phyloP scores from a whole-genome alignment of 2,797 vertebrate species.

The Setipinna tenuifilis region DNA sequence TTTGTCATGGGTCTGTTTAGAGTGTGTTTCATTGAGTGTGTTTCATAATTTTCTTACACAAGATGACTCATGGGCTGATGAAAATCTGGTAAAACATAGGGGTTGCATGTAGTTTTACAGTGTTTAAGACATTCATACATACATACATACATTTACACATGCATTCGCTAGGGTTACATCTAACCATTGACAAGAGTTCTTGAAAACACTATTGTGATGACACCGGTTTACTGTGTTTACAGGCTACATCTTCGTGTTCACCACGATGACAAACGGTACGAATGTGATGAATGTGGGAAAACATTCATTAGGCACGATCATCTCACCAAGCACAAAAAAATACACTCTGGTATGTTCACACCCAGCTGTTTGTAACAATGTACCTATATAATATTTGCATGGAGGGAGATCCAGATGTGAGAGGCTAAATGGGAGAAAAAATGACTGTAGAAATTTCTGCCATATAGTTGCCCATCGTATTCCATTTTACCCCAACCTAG shows the following conservation, averaged over 20 bases:
- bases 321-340: constrained; percentile 97
- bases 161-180: no score
- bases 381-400: background rate
- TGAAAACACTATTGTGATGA: background rate
- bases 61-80: no score
- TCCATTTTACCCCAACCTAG: background rate
- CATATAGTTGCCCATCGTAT: background rate
- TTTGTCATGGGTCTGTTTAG: background rate
- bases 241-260: constrained; percentile 96
- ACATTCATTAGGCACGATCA: constrained; percentile 97
- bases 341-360: constrained; percentile 86
- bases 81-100: no score
- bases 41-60: background rate
- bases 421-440: no score
- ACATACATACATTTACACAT: no score
- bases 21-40: background rate
- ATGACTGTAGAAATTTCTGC: background rate
- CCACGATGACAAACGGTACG: constrained; percentile 96
- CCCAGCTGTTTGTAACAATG: background rate
- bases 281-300: constrained; percentile 96
- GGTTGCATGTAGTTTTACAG: no score
- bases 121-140: no score
- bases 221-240: constrained; percentile 12
- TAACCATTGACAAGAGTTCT: background rate
- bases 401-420: no score